Evolutionary conservation across 1,140 invertebrate genomes (phyloP), one percentile per base, ranked within the genome.

Genomic region (Fopius arisanus): DNA sequence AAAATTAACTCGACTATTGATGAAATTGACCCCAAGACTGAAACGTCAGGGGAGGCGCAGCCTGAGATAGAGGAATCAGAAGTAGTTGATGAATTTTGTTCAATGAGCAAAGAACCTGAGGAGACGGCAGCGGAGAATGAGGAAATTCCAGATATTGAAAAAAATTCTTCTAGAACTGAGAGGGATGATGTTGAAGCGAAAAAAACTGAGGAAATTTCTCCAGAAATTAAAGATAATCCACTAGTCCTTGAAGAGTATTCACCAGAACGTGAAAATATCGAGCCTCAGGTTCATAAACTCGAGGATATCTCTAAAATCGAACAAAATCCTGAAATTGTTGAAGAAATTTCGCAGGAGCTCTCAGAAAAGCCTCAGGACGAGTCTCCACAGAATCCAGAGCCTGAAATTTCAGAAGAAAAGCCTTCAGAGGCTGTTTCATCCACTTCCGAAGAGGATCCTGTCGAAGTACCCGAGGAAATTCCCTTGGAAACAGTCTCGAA

Each of bases 191-290:
- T 10, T 16, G 48, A 74, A 40, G 40, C 7, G 16, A 48, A 21
- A 16, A 59, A 77, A 70, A 14, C 48, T 5, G 54, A 75, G 16
- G 37, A 54, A 74, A 70, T 3, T n/a, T 21, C 23, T 48, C 3
- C n/a, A n/a, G 48, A 41, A 19, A 70, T 9, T 51, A 37, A 66
- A 14, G 33, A 43, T 5, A 26, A 66, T 51, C 48, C 73, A 33
- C 19, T 43, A 59, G 62, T 43, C 29, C n/a, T n/a, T 16, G n/a
- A 33, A 6, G 28, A 65, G 19, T 14, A 33, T 62, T 9, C 21
- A n/a, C 16, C 43, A 12, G 12, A 3, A 62, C 6, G 3, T 62
- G 54, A 62, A 28, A 0, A 0, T 26, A 28, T 26, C 10, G 3
- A 12, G 5, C 4, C 29, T 14, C 28, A 63, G 29, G 40, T 62